Percentiles rank a stretch among this genome's conserved stretches.
Conservation (phyloP, 2,113 vertebrate species). For the Cardinalis cardinalis region DNA sequence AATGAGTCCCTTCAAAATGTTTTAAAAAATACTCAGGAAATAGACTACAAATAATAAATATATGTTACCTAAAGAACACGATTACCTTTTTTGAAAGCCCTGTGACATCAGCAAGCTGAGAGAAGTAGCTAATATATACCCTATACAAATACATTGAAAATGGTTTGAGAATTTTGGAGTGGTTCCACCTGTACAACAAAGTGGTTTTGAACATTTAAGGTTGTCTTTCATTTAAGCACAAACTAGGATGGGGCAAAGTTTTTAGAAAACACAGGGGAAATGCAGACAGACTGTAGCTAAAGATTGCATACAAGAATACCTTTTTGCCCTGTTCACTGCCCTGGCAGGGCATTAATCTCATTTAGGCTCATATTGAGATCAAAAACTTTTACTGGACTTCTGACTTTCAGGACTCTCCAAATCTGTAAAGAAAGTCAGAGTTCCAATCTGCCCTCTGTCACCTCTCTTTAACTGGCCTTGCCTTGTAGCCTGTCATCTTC, state of each 20-base stretch:
- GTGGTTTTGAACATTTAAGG: neutral
- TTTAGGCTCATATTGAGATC: neutral
- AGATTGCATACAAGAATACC: neutral
- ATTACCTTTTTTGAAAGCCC: neutral
- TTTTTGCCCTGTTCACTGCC: neutral
- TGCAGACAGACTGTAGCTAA: neutral
- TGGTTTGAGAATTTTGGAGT: neutral
- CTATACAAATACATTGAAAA: neutral
- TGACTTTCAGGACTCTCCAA: neutral
- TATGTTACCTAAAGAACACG: neutral
- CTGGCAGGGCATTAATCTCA: neutral
- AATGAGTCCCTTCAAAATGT: neutral
- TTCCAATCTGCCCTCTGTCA: neutral
- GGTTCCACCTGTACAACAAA: neutral
- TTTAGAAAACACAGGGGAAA: neutral
- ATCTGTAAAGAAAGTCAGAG: fast-evolving
- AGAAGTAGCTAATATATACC: neutral
- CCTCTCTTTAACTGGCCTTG: neutral
- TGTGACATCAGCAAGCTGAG: neutral
- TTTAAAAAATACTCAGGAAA: neutral
- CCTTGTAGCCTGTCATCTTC: too few relatives aligned
- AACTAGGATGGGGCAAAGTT: neutral
- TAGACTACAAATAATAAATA: neutral
- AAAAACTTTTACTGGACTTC: neutral
- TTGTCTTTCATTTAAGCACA: neutral